Percentiles rank a stretch among this genome's conserved stretches.
These are phyloP conservation scores for Drosophila albomicans DNA, from an alignment of 1,140 invertebrate species.

Conservation along the genomic window DNA sequence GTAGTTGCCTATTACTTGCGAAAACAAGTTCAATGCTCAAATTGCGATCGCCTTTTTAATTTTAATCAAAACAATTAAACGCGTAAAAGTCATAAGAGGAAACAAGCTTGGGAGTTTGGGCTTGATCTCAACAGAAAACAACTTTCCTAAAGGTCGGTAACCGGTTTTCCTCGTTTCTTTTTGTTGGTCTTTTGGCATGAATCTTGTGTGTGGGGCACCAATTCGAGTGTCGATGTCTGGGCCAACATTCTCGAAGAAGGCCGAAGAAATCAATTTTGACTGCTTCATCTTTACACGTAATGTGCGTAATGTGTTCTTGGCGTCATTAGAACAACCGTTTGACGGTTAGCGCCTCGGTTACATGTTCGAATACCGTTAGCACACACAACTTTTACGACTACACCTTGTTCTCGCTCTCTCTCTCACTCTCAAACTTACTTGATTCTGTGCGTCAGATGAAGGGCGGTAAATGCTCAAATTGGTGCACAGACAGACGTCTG, in stretches of 20 bases:
- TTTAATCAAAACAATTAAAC: constrained; percentile 75
- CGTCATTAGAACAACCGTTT: constrained; percentile 63
- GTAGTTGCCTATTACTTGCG: constrained; percentile 2
- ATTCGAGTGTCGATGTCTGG: constrained; percentile 7
- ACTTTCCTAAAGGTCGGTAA: constrained; percentile 81
- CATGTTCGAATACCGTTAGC: constrained; percentile 64
- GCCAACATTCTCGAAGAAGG: constrained; percentile 26
- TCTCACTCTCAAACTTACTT: neutral
- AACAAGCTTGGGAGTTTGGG: constrained; percentile 18
- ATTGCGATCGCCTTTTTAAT: constrained; percentile 22
- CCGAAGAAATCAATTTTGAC: constrained; percentile 48
- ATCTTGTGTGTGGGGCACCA: constrained; percentile 27
- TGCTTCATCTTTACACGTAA: constrained; percentile 48
- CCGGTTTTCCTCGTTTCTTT: constrained; percentile 55
- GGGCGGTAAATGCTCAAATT: constrained; percentile 52
- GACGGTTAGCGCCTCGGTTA: constrained; percentile 65
- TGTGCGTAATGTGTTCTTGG: constrained; percentile 48
- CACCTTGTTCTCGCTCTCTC: constrained; percentile 9
- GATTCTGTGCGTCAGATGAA: constrained; percentile 11
- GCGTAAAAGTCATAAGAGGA: constrained; percentile 50
- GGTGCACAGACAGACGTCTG: constrained; percentile 36
- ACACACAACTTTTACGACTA: constrained; percentile 43
- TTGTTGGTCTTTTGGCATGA: constrained; percentile 31
- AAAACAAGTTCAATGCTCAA: constrained; percentile 47
- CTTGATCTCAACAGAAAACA: constrained; percentile 52